These are phyloP conservation scores for Dolichopus griseipennis DNA, from an alignment of 2,888 invertebrate genomes.

Conservation along the genomic window DNA sequence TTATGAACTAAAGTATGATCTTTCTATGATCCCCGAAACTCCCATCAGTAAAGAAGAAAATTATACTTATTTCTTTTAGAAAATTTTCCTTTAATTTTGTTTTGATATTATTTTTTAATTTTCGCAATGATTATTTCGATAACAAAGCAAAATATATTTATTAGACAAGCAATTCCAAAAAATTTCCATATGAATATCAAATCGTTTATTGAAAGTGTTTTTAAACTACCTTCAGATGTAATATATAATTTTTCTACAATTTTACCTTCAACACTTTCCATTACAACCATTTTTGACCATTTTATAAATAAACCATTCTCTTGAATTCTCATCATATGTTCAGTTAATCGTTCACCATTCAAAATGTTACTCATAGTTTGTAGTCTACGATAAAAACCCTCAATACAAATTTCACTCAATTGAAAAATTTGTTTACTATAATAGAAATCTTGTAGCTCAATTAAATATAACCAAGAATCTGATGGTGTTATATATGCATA, in stretches of 20 bases:
- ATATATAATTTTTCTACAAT: background rate
- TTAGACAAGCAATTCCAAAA: background rate
- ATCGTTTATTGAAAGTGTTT: background rate
- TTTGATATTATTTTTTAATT: too few relatives aligned
- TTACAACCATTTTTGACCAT: background rate
- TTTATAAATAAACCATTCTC: background rate
- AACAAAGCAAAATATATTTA: too few relatives aligned
- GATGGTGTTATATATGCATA: background rate
- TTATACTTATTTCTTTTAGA: too few relatives aligned
- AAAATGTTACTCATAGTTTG: background rate
- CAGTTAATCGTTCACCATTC: background rate
- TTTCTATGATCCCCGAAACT: too few relatives aligned
- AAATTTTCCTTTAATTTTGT: too few relatives aligned
- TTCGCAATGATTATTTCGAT: too few relatives aligned
- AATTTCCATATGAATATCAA: background rate
- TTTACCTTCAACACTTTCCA: background rate
- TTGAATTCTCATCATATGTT: background rate
- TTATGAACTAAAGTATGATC: too few relatives aligned
- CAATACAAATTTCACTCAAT: background rate
- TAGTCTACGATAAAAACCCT: background rate
- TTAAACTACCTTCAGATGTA: background rate
- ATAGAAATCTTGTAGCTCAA: background rate
- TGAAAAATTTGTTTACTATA: background rate
- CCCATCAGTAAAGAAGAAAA: too few relatives aligned
- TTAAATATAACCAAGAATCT: background rate